These are phyloP conservation scores for Fulmarus glacialis DNA, from an alignment of 2,113 vertebrate genomes.

Conservation along the genomic window DNA sequence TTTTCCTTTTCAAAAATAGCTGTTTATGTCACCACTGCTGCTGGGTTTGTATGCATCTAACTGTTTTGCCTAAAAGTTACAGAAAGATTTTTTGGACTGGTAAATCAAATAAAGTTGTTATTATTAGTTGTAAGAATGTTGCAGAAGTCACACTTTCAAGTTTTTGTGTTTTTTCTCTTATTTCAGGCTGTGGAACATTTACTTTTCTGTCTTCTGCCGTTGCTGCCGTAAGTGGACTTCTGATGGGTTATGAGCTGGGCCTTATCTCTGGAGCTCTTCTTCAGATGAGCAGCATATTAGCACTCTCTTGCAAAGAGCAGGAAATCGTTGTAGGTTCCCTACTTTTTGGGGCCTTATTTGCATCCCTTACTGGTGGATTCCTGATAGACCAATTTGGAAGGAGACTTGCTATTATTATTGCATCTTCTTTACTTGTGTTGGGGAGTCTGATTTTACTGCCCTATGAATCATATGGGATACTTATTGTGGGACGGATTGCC, in stretches of 20 bases:
- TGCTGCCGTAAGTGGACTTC: slow-evolving; percentile 90
- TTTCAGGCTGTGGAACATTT: slow-evolving; percentile 83
- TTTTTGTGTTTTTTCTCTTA: slow-evolving; percentile 8
- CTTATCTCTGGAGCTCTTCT: slow-evolving; percentile 93
- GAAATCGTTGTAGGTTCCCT: slow-evolving; percentile 90
- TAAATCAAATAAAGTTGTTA: background rate
- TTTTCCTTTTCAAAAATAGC: background rate
- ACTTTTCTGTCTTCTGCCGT: slow-evolving; percentile 82
- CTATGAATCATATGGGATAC: slow-evolving; percentile 75
- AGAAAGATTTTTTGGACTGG: background rate
- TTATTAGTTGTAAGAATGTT: background rate
- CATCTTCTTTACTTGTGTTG: slow-evolving; percentile 81
- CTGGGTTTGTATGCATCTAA: background rate
- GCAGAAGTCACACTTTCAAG: background rate
- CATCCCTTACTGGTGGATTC: slow-evolving; percentile 86
- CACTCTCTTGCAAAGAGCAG: slow-evolving; percentile 88
- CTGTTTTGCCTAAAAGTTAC: background rate
- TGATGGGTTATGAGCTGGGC: slow-evolving; percentile 92
- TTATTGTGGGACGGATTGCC: slow-evolving; percentile 84
- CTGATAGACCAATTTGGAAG: slow-evolving; percentile 91
- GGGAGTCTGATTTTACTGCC: slow-evolving; percentile 83
- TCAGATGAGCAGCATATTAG: slow-evolving; percentile 83
- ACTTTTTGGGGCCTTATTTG: slow-evolving; percentile 88
- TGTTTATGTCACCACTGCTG: background rate
- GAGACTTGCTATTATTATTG: slow-evolving; percentile 85